Conservation (phyloP, 1,140 invertebrate genomes). For the Zaprionus davidi region DNA sequence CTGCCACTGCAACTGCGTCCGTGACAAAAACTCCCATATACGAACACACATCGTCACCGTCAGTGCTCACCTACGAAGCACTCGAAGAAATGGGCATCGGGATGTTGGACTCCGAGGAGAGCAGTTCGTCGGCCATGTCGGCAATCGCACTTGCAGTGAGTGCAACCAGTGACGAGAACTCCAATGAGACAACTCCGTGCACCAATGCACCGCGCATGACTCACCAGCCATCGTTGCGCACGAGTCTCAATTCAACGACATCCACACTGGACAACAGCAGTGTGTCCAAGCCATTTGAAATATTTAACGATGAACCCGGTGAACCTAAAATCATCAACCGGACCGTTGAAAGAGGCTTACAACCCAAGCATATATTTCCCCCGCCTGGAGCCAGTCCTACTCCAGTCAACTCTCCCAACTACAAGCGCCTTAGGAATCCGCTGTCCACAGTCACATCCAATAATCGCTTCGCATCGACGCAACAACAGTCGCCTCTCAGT, state of each 20-base stretch:
- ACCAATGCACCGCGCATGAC: conserved; percentile 58
- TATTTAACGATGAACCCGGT: conserved; percentile 34
- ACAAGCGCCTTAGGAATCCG: conserved; percentile 70
- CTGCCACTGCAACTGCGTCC: conserved; percentile 4
- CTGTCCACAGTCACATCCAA: conserved; percentile 66
- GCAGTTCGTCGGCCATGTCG: conserved; percentile 74
- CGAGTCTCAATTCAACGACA: conserved; percentile 50
- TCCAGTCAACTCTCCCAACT: conserved; percentile 67
- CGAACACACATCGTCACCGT: conserved; percentile 73
- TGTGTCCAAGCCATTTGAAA: conserved; percentile 18
- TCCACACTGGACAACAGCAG: conserved; percentile 56
- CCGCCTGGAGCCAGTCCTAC: conserved; percentile 5
- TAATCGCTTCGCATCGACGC: conserved; percentile 36
- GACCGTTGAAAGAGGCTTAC: too few relatives aligned
- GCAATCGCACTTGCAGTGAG: conserved; percentile 68
- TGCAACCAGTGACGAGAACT: conserved; percentile 77
- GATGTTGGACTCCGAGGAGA: conserved; percentile 83
- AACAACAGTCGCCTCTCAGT: conserved; percentile 44
- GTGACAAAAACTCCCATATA: conserved; percentile 55
- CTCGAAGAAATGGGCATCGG: conserved; percentile 83
- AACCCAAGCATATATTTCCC: too few relatives aligned
- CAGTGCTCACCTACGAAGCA: conserved; percentile 65
- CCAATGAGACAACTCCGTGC: conserved; percentile 74
- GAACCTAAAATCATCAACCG: too few relatives aligned
- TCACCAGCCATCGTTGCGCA: conserved; percentile 57